Evolutionary conservation across 1,140 invertebrate species (phyloP), one percentile per base, ranked within the genome.

Genomic region (Tetranychus cinnabarinus): DNA sequence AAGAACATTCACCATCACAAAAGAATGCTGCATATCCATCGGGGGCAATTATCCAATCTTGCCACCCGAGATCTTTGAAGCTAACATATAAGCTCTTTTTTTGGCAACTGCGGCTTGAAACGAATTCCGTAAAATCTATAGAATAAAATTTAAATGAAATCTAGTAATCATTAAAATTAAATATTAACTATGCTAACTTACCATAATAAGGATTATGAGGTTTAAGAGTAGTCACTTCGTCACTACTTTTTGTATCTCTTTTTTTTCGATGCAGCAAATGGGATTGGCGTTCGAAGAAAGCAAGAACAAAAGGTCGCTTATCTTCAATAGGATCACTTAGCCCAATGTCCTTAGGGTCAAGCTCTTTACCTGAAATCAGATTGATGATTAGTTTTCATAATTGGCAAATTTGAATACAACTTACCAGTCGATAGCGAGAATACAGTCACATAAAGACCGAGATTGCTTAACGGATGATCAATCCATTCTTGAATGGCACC

Each of bases 21-120:
- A 88, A 93, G 74, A 80, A 96, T 0, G 93, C 92, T 66, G 95
- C 82, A 74, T 97, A 97, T 33, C 90, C 89, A 7, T 82, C 80
- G 3, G 95, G 95, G 7, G 92, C 93, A n/a, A 99, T 88, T 68
- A 98, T 97, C 95, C 95, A 99, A 73, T 96, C 62, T 31, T 59
- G 55, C 88, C 88, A 93, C 60, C 87, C 87, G 15, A 93, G 78
- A 60, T 85, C 81, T 64, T 82, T 82, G 74, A 93, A 93, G 70
- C 81, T 86, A 52, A 93, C 86, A 75, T 86, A 88, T 73, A 91
- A 86, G 34, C 83, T 80, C 71, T 91, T 82, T 67, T 89, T 88
- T 73, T 88, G 92, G 72, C 89, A 93, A 69, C 84, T 82, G 62
- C 48, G 34, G 23, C 37, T 46, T 2, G 50, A 58, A 10, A 42